These are phyloP conservation scores for Climacteris rufus DNA, from an alignment of 2,113 vertebrate species.

Conservation along the genomic window DNA sequence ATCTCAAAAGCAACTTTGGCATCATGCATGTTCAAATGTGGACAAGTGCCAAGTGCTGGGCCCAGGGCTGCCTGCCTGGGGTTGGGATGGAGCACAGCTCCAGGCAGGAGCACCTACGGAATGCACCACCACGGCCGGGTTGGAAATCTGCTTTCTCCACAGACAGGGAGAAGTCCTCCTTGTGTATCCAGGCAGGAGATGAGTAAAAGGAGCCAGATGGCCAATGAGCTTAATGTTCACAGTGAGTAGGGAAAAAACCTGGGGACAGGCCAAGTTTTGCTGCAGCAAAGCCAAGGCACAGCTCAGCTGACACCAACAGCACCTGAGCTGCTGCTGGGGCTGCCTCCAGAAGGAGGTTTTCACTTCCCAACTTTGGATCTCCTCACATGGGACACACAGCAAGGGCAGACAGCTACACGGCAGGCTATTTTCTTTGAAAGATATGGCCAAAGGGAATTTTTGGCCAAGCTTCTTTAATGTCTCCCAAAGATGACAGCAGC, in stretches of 20 bases:
- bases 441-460: neutral
- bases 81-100: neutral
- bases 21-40: neutral
- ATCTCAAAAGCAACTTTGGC: neutral
- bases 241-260: neutral
- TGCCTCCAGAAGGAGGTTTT: neutral
- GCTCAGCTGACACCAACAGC: neutral
- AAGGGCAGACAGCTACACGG: neutral
- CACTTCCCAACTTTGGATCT: neutral
- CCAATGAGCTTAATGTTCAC: conserved; percentile 18
- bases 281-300: neutral
- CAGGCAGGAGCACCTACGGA: neutral
- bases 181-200: neutral
- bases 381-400: neutral
- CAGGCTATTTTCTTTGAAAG: neutral
- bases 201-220: conserved; percentile 17
- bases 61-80: neutral
- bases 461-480: neutral
- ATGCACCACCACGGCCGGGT: accelerated
- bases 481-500: neutral
- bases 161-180: neutral
- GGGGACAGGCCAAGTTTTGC: neutral
- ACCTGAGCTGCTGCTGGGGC: neutral
- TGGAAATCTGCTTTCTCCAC: neutral
- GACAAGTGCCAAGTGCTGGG: neutral